These are phyloP conservation scores for Orthosia gracilis DNA, from an alignment of 2,888 invertebrate genomes.

Conservation along the genomic window DNA sequence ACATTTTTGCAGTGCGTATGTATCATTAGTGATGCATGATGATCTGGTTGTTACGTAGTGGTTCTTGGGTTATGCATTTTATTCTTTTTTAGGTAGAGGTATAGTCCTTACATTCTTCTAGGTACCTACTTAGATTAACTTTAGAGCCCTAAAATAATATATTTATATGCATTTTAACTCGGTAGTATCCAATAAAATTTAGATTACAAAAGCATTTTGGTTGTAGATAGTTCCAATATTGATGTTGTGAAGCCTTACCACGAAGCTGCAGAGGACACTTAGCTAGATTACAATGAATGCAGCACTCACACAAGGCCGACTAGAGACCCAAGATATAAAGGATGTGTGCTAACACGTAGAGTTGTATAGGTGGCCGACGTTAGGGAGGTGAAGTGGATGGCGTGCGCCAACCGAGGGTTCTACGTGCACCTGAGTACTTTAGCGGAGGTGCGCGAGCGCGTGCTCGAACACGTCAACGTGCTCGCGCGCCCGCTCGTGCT, in stretches of 20 bases:
- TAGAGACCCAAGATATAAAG: constrained; percentile 6
- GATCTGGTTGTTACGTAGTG: constrained; percentile 8
- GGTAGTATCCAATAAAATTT: not conserved
- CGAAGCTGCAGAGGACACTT: constrained; percentile 53
- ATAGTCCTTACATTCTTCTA: constrained; percentile 10
- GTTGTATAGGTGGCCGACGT: constrained; percentile 94
- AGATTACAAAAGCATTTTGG: constrained; percentile 24
- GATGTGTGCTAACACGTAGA: constrained; percentile 67
- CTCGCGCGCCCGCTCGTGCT: constrained; percentile 98
- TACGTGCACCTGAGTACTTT: constrained; percentile 99
- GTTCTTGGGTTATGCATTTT: constrained; percentile 21
- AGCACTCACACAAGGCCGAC: constrained; percentile 59
- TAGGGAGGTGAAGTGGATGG: constrained; percentile 99
- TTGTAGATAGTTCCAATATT: constrained; percentile 44
- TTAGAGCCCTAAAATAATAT: constrained; percentile 1
- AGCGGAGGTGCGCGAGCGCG: constrained; percentile 99
- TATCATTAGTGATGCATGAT: constrained; percentile 29
- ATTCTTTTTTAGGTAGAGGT: not conserved
- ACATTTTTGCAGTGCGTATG: constrained; percentile 16
- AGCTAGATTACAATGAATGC: constrained; percentile 58
- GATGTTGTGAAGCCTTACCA: constrained; percentile 51
- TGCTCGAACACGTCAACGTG: constrained; percentile 98
- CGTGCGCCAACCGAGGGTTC: constrained; percentile 98
- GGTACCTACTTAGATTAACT: constrained; percentile 10
- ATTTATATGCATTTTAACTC: constrained; percentile 9